phyloP scores from a whole-genome alignment of 2,113 vertebrate species.

The Aleadryas rufinucha region DNA sequence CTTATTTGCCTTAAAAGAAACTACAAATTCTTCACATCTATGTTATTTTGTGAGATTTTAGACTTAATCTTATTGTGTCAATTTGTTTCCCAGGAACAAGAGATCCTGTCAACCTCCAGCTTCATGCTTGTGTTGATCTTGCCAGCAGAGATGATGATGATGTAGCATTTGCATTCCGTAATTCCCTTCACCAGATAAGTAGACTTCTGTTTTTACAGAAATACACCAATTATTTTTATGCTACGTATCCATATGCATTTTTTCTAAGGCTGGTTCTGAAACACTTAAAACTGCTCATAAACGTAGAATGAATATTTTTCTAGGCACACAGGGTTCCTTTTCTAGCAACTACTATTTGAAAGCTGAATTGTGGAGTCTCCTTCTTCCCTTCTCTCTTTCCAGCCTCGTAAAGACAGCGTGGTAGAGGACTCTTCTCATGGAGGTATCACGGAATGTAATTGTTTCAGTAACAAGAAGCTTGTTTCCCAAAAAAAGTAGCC shows the following conservation, averaged over 20 bases:
- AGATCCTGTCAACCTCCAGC: not conserved
- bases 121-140: not conserved
- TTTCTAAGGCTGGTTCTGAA: not conserved
- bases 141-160: not conserved
- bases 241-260: not conserved
- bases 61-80: not conserved
- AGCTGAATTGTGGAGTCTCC: not conserved
- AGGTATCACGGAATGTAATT: not conserved
- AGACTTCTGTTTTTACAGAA: slow-evolving; percentile 6
- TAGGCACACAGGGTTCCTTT: not conserved
- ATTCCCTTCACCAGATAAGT: not conserved
- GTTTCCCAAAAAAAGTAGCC: not conserved
- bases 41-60: not conserved
- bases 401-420: not conserved
- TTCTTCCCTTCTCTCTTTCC: not conserved
- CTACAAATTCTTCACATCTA: not conserved
- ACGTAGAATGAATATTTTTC: not conserved
- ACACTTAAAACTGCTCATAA: not conserved
- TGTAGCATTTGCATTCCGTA: not conserved
- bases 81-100: not conserved
- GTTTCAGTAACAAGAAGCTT: not conserved
- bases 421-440: not conserved
- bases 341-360: not conserved
- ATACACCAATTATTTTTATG: not conserved
- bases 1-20: not conserved